Evolutionary conservation across 2,113 vertebrate genomes (phyloP).

Genomic region (Terrapene triunguis): DNA sequence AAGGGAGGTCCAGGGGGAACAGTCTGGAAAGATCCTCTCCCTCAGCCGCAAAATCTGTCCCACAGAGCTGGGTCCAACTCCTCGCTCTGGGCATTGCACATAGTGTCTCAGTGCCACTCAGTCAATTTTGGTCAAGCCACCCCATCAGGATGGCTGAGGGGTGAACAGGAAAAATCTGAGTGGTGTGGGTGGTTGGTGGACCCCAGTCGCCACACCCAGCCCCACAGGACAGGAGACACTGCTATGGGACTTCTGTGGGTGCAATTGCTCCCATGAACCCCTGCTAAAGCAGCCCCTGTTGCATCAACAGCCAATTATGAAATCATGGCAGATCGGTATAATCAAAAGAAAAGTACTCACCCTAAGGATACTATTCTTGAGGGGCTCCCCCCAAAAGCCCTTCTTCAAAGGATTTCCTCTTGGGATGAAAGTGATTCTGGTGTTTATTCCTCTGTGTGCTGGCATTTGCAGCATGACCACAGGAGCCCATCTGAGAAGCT

Average conservation of each 20-base stretch:
- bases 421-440: constrained; percentile 40
- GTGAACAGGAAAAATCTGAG: background rate
- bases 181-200: background rate
- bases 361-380: constrained; percentile 56
- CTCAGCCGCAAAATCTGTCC: too few relatives aligned
- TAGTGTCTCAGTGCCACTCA: background rate
- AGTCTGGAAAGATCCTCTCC: too few relatives aligned
- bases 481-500: constrained; percentile 63
- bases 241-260: background rate
- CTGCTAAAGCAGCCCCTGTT: background rate
- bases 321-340: constrained; percentile 37
- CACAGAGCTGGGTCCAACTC: too few relatives aligned
- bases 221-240: background rate
- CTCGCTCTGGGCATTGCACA: too few relatives aligned
- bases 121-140: background rate
- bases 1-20: too few relatives aligned
- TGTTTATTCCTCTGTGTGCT: constrained; percentile 46
- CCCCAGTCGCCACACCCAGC: background rate
- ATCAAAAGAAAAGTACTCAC: constrained; percentile 28
- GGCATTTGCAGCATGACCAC: constrained; percentile 63
- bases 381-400: constrained; percentile 44
- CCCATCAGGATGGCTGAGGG: background rate
- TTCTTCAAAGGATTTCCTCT: constrained; percentile 66
- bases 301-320: background rate
- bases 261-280: background rate